Evolutionary conservation across 2,797 vertebrate species (phyloP).

Genomic region (Lateolabrax maculatus): DNA sequence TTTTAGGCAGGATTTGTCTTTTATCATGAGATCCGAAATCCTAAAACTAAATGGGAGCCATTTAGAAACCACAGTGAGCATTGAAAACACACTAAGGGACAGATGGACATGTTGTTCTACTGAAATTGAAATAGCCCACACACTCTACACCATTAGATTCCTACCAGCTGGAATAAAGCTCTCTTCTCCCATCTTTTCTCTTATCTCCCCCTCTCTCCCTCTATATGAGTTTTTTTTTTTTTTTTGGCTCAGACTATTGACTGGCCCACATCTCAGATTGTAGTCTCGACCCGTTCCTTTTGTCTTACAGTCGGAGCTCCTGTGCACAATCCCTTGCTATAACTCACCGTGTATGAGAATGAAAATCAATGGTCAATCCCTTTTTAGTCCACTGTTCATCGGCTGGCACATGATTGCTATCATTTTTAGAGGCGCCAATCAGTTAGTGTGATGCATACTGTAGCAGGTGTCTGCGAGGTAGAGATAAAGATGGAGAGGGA

Average conservation of each 20-base stretch:
- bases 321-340: conserved; percentile 58
- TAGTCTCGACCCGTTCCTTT: conserved; percentile 58
- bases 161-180: conserved; percentile 14
- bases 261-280: conserved; percentile 71
- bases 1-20: background rate
- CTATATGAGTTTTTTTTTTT: conserved; percentile 53
- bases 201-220: conserved; percentile 18
- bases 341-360: conserved; percentile 61
- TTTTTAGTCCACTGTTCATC: conserved; percentile 70
- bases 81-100: background rate
- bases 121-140: conserved; percentile 30
- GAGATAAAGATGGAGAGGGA: conserved; percentile 64
- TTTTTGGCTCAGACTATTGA: conserved; percentile 61
- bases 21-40: conserved; percentile 5
- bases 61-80: conserved; percentile 11
- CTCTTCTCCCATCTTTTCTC: background rate
- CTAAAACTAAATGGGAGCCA: conserved; percentile 4
- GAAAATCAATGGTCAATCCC: conserved; percentile 76
- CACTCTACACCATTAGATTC: conserved; percentile 2
- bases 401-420: conserved; percentile 72
- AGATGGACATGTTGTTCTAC: conserved; percentile 20
- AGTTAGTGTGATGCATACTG: conserved; percentile 66
- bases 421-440: conserved; percentile 73
- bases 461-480: conserved; percentile 58
- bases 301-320: conserved; percentile 72